Percentiles rank a stretch among this genome's conserved stretches.
Conservation (phyloP, 2,888 invertebrate species). For the Nomada ferruginata region DNA sequence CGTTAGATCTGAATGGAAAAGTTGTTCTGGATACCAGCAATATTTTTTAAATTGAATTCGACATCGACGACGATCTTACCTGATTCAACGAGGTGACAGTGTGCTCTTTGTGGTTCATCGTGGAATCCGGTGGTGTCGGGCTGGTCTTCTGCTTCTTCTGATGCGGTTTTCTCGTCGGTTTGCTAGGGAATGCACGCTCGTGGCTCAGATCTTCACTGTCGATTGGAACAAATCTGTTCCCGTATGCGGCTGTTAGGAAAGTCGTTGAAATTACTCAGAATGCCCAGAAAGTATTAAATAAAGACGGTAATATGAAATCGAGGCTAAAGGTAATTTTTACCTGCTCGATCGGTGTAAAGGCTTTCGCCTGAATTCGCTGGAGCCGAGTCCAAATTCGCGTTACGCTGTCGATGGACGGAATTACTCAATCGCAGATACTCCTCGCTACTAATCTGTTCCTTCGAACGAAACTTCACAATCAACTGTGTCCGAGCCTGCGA, state of each 20-base stretch:
- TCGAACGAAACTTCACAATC: conserved; percentile 92
- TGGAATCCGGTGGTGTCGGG: conserved; percentile 75
- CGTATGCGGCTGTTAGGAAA: conserved; percentile 56
- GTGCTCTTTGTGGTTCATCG: conserved; percentile 78
- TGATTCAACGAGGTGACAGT: conserved; percentile 81
- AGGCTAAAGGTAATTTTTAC: conserved; percentile 53
- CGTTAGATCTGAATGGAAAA: too few relatives aligned
- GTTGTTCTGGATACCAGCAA: not conserved
- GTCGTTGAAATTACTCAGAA: not conserved
- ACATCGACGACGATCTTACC: conserved; percentile 68
- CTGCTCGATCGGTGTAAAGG: conserved; percentile 76
- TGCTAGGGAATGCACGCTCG: conserved; percentile 75
- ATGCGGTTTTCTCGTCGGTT: conserved; percentile 78
- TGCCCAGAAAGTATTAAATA: not conserved
- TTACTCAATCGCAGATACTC: conserved; percentile 86
- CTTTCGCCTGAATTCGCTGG: conserved; percentile 85
- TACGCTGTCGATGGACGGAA: conserved; percentile 82
- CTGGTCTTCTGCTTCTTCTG: conserved; percentile 76
- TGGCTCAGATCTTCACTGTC: conserved; percentile 80
- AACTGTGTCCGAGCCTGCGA: conserved; percentile 93
- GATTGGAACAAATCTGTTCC: conserved; percentile 69
- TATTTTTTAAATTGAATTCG: not conserved
- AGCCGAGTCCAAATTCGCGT: conserved; percentile 82
- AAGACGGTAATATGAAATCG: not conserved
- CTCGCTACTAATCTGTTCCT: conserved; percentile 92